phyloP scores from a whole-genome alignment of 2,888 invertebrate genomes.

The Geotrupes spiniger region DNA sequence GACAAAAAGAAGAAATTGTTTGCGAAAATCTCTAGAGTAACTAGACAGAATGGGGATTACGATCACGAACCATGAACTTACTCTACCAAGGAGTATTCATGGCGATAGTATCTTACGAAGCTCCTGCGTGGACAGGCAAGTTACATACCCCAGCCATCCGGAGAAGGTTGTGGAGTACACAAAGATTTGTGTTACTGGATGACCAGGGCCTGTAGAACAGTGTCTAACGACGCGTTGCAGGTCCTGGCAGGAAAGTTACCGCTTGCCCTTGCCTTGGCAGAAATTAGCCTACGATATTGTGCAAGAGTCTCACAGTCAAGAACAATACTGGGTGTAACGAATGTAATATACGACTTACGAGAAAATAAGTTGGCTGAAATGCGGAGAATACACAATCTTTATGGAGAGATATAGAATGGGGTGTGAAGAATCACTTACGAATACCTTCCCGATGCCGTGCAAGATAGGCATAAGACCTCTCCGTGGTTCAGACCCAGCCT shows the following conservation, averaged over 20 bases:
- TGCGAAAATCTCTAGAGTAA: slow-evolving; percentile 1
- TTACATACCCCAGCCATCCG: background rate
- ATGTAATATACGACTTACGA: too few species aligned
- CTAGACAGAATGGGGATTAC: background rate
- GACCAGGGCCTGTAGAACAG: slow-evolving; percentile 3
- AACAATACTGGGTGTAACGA: too few species aligned
- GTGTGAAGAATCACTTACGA: slow-evolving; percentile 1
- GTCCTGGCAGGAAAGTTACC: background rate
- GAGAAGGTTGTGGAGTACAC: background rate
- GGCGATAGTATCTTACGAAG: background rate
- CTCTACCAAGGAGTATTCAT: slow-evolving; percentile 7
- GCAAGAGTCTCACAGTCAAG: too few species aligned
- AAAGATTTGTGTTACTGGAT: slow-evolving; percentile 1
- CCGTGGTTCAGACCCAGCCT: slow-evolving; percentile 7
- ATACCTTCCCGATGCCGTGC: background rate
- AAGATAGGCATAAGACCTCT: background rate
- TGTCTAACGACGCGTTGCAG: slow-evolving; percentile 5
- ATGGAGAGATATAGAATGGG: background rate
- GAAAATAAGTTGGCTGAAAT: too few species aligned
- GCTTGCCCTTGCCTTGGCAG: background rate
- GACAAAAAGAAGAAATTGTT: background rate
- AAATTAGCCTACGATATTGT: too few species aligned
- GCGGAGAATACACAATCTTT: too few species aligned
- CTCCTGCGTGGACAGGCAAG: background rate
- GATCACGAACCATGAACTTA: background rate